Evolutionary conservation across 2,797 vertebrate genomes (phyloP).

Genomic region (Hypotaenidia philippensis): DNA sequence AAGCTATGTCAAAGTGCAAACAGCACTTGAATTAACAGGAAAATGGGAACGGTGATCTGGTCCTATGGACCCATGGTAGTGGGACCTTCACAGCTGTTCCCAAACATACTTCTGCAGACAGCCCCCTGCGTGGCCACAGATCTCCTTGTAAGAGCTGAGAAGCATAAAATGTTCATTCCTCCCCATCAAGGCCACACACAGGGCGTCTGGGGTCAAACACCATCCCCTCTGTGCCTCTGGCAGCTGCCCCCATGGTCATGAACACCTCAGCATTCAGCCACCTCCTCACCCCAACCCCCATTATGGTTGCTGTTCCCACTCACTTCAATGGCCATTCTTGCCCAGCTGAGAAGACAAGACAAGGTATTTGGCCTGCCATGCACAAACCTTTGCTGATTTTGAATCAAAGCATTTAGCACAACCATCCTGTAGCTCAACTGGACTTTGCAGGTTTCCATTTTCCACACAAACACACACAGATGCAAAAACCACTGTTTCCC

Average conservation of each 20-base stretch:
- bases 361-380: not conserved
- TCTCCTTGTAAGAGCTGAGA: not conserved
- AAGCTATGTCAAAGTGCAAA: not conserved
- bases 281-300: too few species aligned
- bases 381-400: not conserved
- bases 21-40: not conserved
- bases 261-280: not conserved
- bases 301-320: not conserved
- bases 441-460: not conserved
- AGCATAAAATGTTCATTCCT: not conserved
- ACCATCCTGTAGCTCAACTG: not conserved
- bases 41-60: not conserved
- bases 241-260: not conserved
- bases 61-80: not conserved
- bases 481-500: not conserved
- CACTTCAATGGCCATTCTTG: not conserved
- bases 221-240: not conserved
- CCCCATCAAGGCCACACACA: rapidly evolving
- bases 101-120: not conserved
- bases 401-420: not conserved
- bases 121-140: not conserved
- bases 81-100: not conserved
- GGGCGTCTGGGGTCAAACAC: not conserved
- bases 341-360: not conserved
- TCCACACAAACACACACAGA: not conserved